Percentiles rank a stretch among this genome's conserved stretches.
Evolutionary conservation across 2,113 vertebrate species (phyloP).

Genomic region (Sitta europaea): DNA sequence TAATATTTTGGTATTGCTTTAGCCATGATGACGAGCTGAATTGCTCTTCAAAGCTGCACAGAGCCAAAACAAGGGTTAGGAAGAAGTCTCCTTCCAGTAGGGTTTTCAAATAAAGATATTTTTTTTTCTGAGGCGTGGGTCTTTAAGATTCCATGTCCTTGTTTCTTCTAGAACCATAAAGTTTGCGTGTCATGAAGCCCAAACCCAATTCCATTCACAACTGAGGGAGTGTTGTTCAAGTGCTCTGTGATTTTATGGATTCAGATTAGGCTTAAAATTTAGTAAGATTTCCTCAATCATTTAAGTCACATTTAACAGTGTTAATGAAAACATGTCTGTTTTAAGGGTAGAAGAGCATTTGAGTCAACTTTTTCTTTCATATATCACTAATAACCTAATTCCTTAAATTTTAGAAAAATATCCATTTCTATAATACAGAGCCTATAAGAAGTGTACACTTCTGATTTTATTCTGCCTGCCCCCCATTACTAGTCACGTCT

Average conservation of each 20-base stretch:
- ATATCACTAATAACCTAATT: background rate
- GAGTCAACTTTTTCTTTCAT: background rate
- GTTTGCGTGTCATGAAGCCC: rapidly evolving
- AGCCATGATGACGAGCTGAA: background rate
- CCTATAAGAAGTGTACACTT: background rate
- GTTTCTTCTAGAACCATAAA: rapidly evolving
- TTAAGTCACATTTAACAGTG: background rate
- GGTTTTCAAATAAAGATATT: background rate
- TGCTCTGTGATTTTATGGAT: background rate
- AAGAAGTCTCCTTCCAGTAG: background rate
- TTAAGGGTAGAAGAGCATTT: background rate
- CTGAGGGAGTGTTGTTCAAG: background rate
- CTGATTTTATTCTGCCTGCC: background rate
- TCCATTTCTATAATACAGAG: background rate
- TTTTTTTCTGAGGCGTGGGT: background rate
- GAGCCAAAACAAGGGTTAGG: background rate
- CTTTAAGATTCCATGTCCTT: background rate
- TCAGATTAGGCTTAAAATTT: background rate
- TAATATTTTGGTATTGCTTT: background rate
- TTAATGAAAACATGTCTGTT: background rate
- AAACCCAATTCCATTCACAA: background rate
- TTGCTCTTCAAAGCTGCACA: background rate
- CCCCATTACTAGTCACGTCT: background rate
- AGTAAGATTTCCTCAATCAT: background rate
- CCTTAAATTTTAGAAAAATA: background rate